phyloP scores from a whole-genome alignment of 2,888 invertebrate genomes.

The Tenthredo mesomela region DNA sequence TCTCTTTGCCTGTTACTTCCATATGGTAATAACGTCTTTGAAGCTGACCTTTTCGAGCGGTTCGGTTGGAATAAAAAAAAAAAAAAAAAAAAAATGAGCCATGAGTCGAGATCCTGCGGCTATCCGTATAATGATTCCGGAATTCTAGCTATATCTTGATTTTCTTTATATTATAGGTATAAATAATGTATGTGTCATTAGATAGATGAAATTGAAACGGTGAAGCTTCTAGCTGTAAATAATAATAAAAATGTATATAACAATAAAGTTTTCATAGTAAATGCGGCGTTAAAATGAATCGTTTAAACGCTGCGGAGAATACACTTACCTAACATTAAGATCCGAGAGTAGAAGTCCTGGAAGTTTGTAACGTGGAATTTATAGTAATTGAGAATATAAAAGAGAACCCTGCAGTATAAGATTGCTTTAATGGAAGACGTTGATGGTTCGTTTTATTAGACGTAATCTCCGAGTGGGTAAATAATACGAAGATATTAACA shows the following conservation, averaged over 20 bases:
- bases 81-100: neutral
- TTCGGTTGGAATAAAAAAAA: too few relatives aligned
- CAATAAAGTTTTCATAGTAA: constrained; percentile 12
- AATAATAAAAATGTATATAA: neutral
- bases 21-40: constrained; percentile 15
- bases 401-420: neutral
- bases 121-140: neutral
- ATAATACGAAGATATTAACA: constrained; percentile 2
- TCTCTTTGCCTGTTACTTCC: neutral
- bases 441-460: neutral
- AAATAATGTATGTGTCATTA: neutral
- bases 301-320: neutral
- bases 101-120: neutral
- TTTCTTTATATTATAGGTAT: neutral
- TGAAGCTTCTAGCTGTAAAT: neutral
- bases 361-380: constrained; percentile 39
- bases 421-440: constrained; percentile 8
- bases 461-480: neutral
- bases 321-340: neutral
- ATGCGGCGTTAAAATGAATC: constrained; percentile 32
- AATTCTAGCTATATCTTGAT: neutral
- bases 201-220: neutral
- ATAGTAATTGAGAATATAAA: constrained; percentile 42
- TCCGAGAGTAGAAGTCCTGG: neutral
- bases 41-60: constrained; percentile 13